Percentiles rank a stretch among this genome's conserved stretches.
Evolutionary conservation across 2,113 vertebrate genomes (phyloP).

Genomic region (Hiodon tergisus): DNA sequence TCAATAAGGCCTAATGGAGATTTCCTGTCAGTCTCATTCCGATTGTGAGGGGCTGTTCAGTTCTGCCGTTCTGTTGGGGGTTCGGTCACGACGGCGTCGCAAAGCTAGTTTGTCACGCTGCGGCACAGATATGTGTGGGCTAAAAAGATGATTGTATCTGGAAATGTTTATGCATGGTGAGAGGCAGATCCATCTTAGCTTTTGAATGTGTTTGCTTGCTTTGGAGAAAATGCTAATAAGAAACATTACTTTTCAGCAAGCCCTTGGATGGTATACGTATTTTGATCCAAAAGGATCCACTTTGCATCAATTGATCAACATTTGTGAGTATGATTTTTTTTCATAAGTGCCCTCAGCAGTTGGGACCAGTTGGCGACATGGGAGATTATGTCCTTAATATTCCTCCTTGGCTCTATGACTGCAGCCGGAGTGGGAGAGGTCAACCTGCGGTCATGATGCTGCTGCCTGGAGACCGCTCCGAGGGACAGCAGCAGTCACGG

Average conservation of each 20-base stretch:
- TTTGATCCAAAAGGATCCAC: background rate
- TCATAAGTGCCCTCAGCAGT: background rate
- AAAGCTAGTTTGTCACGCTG: background rate
- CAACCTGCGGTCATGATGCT: background rate
- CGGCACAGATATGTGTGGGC: background rate
- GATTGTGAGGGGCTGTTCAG: background rate
- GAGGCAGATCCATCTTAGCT: background rate
- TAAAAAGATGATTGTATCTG: too few relatives aligned
- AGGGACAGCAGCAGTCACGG: background rate
- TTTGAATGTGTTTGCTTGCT: background rate
- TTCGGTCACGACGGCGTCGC: too few relatives aligned
- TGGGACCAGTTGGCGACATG: background rate
- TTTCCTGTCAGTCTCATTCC: background rate
- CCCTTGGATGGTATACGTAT: background rate
- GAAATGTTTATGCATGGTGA: background rate
- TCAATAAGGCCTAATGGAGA: background rate
- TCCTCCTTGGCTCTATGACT: background rate
- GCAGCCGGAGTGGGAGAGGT: background rate
- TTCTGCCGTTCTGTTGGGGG: too few relatives aligned
- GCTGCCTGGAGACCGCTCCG: background rate
- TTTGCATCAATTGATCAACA: background rate
- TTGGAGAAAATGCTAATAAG: background rate
- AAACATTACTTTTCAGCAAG: background rate
- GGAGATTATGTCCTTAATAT: background rate
- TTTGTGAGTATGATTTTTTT: background rate